Conservation (phyloP, 1,140 invertebrate species). For the Agraylea sexmaculata region DNA sequence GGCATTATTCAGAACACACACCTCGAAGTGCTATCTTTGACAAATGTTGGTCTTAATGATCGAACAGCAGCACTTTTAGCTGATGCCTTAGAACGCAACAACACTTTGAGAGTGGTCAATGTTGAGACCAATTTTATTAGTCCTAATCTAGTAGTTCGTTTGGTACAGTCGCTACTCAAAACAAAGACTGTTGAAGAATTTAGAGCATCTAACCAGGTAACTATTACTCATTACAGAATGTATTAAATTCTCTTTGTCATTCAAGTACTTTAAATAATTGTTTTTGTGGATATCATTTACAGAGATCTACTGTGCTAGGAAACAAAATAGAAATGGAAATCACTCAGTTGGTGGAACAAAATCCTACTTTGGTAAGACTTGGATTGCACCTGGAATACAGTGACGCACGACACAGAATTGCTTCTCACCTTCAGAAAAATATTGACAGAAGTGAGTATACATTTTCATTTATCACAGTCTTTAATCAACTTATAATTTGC, state of each 20-base stretch:
- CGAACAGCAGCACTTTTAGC: constrained; percentile 70
- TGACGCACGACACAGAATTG: constrained; percentile 85
- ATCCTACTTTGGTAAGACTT: constrained; percentile 79
- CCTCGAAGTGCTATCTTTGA: constrained; percentile 81
- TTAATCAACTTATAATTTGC: too few species aligned
- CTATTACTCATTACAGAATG: neutral
- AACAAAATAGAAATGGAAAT: constrained; percentile 99
- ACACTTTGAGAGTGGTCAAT: constrained; percentile 78
- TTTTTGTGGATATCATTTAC: constrained; percentile 20
- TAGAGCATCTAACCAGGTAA: constrained; percentile 91
- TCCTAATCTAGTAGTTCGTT: constrained; percentile 66
- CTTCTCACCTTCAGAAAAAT: constrained; percentile 87
- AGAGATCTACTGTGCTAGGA: constrained; percentile 89
- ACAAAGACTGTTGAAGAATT: constrained; percentile 86
- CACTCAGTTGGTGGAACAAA: constrained; percentile 83
- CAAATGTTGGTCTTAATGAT: constrained; percentile 89
- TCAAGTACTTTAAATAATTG: neutral
- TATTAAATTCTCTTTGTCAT: neutral
- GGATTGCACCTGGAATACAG: constrained; percentile 94
- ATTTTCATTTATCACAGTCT: too few species aligned
- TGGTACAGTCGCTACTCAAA: constrained; percentile 75
- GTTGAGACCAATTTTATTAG: constrained; percentile 95
- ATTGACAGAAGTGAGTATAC: constrained; percentile 86
- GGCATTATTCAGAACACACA: constrained; percentile 82
- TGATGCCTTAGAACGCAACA: constrained; percentile 77